phyloP scores from a whole-genome alignment of 2,797 vertebrate species.

The Borostomias antarcticus region DNA sequence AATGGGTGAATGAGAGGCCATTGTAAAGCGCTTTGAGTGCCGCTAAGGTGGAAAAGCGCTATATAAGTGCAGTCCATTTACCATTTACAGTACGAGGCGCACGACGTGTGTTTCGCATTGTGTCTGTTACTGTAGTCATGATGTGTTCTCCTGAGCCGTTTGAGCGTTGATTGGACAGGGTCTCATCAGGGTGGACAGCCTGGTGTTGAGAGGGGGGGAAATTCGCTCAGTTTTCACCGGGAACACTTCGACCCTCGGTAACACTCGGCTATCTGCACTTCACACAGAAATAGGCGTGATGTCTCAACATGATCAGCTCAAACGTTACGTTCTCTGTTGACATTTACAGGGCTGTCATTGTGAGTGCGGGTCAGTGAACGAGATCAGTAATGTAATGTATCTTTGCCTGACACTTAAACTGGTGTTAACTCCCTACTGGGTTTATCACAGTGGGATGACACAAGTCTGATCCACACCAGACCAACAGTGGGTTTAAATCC shows the following conservation, averaged over 20 bases:
- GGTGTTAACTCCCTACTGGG: too few relatives aligned
- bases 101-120: neutral
- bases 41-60: too few relatives aligned
- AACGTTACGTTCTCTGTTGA: too few relatives aligned
- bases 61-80: too few relatives aligned
- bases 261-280: neutral
- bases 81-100: too few relatives aligned
- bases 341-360: too few relatives aligned
- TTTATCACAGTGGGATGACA: too few relatives aligned
- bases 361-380: too few relatives aligned
- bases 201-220: slow-evolving; percentile 10
- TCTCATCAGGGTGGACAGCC: neutral
- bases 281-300: slow-evolving; percentile 7
- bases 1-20: neutral
- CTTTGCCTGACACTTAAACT: too few relatives aligned
- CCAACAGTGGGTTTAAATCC: neutral
- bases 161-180: neutral
- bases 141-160: neutral
- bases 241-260: neutral
- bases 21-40: too few relatives aligned
- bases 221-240: slow-evolving; percentile 9
- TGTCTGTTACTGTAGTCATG: neutral
- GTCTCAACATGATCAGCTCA: slow-evolving; percentile 5
- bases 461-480: too few relatives aligned
- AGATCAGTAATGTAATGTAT: too few relatives aligned